Conservation (phyloP, 2,888 invertebrate species). For the Scotopteryx bipunctaria region DNA sequence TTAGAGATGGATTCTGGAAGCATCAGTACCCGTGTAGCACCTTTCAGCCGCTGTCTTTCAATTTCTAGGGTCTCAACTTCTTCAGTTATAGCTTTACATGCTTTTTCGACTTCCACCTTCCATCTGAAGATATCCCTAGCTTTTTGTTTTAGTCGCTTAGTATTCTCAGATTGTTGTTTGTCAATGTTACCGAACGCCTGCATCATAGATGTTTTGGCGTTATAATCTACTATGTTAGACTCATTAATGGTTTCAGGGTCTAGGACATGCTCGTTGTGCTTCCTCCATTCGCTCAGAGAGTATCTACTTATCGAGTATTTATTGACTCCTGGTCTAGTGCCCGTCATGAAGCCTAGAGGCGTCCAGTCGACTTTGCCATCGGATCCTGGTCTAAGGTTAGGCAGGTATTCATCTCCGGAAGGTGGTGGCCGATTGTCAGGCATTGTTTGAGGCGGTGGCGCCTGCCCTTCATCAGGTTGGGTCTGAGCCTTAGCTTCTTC, state of each 20-base stretch:
- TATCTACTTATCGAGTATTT: slow-evolving; percentile 89
- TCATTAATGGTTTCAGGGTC: slow-evolving; percentile 77
- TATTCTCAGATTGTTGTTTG: slow-evolving; percentile 87
- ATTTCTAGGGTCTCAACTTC: slow-evolving; percentile 88
- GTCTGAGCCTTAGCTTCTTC: slow-evolving; percentile 32
- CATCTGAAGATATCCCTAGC: slow-evolving; percentile 88
- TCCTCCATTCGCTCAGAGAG: slow-evolving; percentile 89
- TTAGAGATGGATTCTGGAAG: slow-evolving; percentile 89
- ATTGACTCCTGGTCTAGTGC: slow-evolving; percentile 89
- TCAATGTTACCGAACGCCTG: slow-evolving; percentile 86
- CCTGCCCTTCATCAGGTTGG: slow-evolving; percentile 8
- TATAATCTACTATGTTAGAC: slow-evolving; percentile 83
- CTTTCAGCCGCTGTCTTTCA: slow-evolving; percentile 86
- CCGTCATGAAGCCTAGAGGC: slow-evolving; percentile 87
- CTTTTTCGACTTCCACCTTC: slow-evolving; percentile 89
- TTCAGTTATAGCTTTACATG: slow-evolving; percentile 86
- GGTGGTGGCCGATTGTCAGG: slow-evolving; percentile 34
- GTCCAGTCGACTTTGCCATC: slow-evolving; percentile 90
- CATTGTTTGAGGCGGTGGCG: slow-evolving; percentile 12
- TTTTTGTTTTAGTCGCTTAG: slow-evolving; percentile 85
- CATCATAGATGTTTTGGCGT: slow-evolving; percentile 85
- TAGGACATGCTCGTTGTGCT: slow-evolving; percentile 81
- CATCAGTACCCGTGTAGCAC: slow-evolving; percentile 86
- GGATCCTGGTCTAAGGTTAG: slow-evolving; percentile 83
- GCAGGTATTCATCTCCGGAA: slow-evolving; percentile 53